These are phyloP conservation scores for Lutjanus erythropterus DNA, from an alignment of 2,113 vertebrate genomes.

Conservation along the genomic window DNA sequence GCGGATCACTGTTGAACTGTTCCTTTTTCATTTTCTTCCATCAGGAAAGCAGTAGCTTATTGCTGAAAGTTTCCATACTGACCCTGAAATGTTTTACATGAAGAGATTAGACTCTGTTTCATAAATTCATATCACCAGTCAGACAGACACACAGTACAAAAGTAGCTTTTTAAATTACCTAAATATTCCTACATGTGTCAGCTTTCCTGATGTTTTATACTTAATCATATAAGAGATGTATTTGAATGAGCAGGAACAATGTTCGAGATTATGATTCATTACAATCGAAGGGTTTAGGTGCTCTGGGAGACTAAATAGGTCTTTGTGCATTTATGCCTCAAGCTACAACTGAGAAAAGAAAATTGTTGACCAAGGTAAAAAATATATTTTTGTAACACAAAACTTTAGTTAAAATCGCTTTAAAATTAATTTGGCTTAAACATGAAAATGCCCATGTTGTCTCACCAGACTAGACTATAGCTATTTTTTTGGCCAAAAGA, in stretches of 20 bases:
- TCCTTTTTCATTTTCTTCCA: slow-evolving; percentile 26
- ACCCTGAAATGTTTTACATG: slow-evolving; percentile 82
- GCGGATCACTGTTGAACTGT: slow-evolving; percentile 5
- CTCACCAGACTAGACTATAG: no score
- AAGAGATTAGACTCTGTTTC: background rate
- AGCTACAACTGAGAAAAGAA: background rate
- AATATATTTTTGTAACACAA: no score
- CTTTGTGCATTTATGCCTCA: background rate
- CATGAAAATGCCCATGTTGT: no score
- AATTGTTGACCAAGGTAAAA: no score
- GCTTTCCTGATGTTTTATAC: background rate
- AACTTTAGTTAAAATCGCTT: no score
- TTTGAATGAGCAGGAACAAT: background rate
- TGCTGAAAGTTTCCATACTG: slow-evolving; percentile 97
- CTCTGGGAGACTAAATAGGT: background rate
- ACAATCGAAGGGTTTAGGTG: background rate
- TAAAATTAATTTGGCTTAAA: no score
- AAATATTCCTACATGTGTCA: background rate
- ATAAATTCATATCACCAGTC: background rate
- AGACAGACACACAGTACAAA: background rate
- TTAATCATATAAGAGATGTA: background rate
- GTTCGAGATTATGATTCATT: background rate
- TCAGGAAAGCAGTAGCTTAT: slow-evolving; percentile 75
- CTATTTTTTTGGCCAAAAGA: no score
- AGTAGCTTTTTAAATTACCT: background rate